Conservation (phyloP, 2,888 invertebrate genomes). For the Cephus runcator region DNA sequence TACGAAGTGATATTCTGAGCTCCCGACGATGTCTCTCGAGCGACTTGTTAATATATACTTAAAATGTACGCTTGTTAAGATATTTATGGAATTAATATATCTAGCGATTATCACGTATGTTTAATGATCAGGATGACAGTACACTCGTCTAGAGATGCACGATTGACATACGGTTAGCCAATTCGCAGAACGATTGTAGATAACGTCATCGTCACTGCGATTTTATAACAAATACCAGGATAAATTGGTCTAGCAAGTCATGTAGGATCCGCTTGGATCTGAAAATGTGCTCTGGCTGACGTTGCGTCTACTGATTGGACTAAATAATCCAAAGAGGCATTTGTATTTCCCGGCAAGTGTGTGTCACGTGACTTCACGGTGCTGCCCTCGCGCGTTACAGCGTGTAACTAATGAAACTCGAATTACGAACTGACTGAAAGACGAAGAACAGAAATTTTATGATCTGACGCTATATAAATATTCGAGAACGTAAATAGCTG, state of each 20-base stretch:
- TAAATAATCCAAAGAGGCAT: background rate
- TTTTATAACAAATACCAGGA: background rate
- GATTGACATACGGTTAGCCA: background rate
- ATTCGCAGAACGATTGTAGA: background rate
- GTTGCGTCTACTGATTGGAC: background rate
- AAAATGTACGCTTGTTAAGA: conserved; percentile 54
- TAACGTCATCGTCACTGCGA: background rate
- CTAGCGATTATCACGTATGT: background rate
- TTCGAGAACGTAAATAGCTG: conserved; percentile 33
- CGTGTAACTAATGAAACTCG: conserved; percentile 9
- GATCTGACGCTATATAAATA: conserved; percentile 33
- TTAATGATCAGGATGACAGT: background rate
- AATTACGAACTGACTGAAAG: conserved; percentile 27
- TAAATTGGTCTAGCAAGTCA: background rate
- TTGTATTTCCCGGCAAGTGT: background rate
- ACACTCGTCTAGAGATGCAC: background rate
- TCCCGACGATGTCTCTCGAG: conserved; percentile 22
- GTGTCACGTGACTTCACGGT: background rate
- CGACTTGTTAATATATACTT: conserved; percentile 46
- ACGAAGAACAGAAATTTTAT: conserved; percentile 32
- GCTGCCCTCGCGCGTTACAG: background rate
- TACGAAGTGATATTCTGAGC: conserved; percentile 92
- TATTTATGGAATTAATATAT: conserved; percentile 47
- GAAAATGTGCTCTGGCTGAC: background rate
- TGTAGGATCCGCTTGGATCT: background rate